phyloP scores from a whole-genome alignment of 2,888 invertebrate genomes.

The Geophilus truncorum region DNA sequence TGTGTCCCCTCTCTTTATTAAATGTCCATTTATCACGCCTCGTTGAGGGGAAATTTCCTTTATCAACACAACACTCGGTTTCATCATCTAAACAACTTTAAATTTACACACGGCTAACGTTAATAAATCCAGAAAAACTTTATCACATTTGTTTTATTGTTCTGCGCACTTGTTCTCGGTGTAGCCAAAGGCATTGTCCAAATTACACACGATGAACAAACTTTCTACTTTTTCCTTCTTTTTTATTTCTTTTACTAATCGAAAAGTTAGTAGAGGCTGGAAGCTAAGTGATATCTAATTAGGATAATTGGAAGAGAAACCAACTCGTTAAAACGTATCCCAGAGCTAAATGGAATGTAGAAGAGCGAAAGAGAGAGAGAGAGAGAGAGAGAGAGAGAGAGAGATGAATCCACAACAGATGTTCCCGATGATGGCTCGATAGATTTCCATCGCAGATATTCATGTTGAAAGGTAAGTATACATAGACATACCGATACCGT shows the following conservation, averaged over 20 bases:
- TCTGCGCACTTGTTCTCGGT: background rate
- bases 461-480: slow-evolving; percentile 15
- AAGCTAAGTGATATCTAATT: slow-evolving; percentile 25
- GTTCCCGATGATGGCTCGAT: slow-evolving; percentile 18
- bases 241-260: background rate
- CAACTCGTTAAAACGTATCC: slow-evolving; percentile 25
- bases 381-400: background rate
- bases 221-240: background rate
- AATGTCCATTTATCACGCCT: slow-evolving; percentile 25
- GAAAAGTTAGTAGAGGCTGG: slow-evolving; percentile 15
- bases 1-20: slow-evolving; percentile 25
- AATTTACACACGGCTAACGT: background rate
- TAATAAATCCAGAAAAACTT: background rate
- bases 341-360: slow-evolving; percentile 12
- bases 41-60: slow-evolving; percentile 6
- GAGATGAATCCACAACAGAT: slow-evolving; percentile 10
- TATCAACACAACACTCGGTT: slow-evolving; percentile 10
- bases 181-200: background rate
- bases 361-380: background rate
- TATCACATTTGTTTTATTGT: background rate
- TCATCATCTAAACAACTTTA: background rate
- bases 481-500: no score
- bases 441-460: background rate
- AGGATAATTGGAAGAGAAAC: slow-evolving; percentile 18
- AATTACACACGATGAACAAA: background rate